These are phyloP conservation scores for Lochmaea capreae DNA, from an alignment of 2,888 invertebrate species.

Conservation along the genomic window DNA sequence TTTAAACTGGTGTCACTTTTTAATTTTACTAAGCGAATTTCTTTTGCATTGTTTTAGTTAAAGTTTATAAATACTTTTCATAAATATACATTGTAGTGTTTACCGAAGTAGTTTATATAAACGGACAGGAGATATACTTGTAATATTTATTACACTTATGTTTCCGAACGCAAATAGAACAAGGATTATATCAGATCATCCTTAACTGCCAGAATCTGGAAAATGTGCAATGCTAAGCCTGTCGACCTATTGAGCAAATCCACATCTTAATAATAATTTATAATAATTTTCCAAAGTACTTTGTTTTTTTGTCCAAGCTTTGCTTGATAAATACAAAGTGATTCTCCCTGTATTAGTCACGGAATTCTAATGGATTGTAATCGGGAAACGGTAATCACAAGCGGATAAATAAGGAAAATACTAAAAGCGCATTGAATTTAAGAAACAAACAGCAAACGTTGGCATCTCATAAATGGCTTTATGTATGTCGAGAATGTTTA, in stretches of 20 bases:
- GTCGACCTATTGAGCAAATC: neutral
- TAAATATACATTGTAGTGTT: neutral
- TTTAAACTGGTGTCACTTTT: too few relatives aligned
- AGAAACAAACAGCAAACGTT: constrained; percentile 32
- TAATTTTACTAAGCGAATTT: too few relatives aligned
- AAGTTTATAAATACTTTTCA: neutral
- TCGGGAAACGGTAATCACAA: constrained; percentile 22
- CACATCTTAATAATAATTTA: neutral
- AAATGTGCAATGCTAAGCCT: neutral
- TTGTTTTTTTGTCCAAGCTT: neutral
- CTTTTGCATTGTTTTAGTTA: too few relatives aligned
- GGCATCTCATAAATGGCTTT: constrained; percentile 45
- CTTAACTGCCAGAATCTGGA: neutral
- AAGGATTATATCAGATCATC: neutral
- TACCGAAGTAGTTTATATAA: neutral
- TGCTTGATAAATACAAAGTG: neutral
- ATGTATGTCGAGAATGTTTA: constrained; percentile 44
- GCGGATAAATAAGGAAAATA: constrained; percentile 40
- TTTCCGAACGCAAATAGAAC: neutral
- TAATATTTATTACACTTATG: neutral
- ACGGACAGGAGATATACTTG: neutral
- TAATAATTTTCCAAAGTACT: neutral
- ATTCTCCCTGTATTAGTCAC: constrained; percentile 1
- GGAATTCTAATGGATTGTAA: constrained; percentile 15
- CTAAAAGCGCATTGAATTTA: constrained; percentile 40